Evolutionary conservation across 2,888 invertebrate species (phyloP), one percentile per base, ranked within the genome.

Genomic region (Mystacides longicornis): DNA sequence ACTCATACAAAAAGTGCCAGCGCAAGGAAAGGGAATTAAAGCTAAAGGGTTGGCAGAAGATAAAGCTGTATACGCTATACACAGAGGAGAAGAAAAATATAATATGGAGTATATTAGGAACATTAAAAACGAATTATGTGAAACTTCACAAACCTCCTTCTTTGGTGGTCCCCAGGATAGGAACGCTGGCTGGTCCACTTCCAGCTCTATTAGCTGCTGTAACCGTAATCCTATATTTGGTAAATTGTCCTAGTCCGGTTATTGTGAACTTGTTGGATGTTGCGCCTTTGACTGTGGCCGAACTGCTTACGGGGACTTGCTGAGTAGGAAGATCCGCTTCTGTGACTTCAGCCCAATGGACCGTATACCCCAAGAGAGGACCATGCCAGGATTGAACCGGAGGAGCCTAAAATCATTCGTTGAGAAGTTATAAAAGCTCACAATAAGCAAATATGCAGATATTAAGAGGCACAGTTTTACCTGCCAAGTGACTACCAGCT

Each of bases 401-500:
- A 18, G 89, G 89, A 5, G 87, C 81, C 81, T 85, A 62, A 27
- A 56, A 60, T 21, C 7, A 9, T 31, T 14, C 14, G 31, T 7
- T 31, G 14, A 31, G 7, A 31, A 31, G 31, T 31, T 31, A 14
- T 31, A 31, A 31, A 9, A 31, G 9, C 31, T 31, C 14, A 31
- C 14, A 31, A 31, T 14, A 31, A 31, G 14, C 14, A 31, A 9
- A 31, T 31, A 9, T 31, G n/a, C n/a, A n/a, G n/a, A 31, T 31
- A 9, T 31, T 31, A 31, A 7, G 7, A 14, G 9, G 31, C 31
- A 31, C 7, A 9, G 14, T 31, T 43, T 70, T 68, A 85, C 86
- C 81, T 84, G 82, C 89, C 89, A 90, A 64, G 83, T 82, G 1
- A 89, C 79, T 61, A 85, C 76, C 27, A 89, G 69, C 62, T 87